A percentile compares a stretch with the other conserved stretches of the same genome.
Evolutionary conservation across 2,113 vertebrate species (phyloP).

Genomic region (Lethenteron reissneri): DNA sequence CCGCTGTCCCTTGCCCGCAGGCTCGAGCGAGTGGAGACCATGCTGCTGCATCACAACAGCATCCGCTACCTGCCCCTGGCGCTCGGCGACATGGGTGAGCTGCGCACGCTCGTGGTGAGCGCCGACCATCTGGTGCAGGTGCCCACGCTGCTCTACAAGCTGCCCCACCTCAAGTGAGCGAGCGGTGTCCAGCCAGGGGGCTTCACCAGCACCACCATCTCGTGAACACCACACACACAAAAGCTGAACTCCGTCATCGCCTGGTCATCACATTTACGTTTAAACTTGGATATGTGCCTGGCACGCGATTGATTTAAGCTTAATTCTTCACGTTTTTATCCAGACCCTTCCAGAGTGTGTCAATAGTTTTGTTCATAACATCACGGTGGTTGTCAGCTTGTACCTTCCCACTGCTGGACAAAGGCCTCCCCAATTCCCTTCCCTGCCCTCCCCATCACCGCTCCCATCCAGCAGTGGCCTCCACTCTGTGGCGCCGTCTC

Average conservation of each 20-base stretch:
- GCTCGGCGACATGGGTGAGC: slow-evolving; percentile 3
- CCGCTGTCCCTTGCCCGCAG: not conserved
- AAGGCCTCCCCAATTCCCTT: not conserved
- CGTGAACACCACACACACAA: no score
- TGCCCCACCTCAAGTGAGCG: not conserved
- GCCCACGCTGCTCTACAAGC: slow-evolving; percentile 3
- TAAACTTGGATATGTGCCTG: no score
- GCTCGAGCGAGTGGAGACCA: slow-evolving; percentile 4
- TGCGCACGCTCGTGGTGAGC: slow-evolving; percentile 1
- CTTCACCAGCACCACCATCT: no score
- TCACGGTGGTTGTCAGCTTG: no score
- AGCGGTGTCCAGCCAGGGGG: no score
- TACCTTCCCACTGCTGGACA: no score
- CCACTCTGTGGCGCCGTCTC: not conserved
- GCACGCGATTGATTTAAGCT: no score
- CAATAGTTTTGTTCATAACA: no score
- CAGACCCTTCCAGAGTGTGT: no score
- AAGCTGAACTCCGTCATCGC: no score
- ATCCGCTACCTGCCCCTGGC: slow-evolving; percentile 1
- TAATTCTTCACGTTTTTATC: no score
- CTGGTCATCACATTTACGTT: no score
- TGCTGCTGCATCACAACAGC: slow-evolving; percentile 2
- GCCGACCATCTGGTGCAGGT: not conserved
- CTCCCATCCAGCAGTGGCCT: not conserved
- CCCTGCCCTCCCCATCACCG: not conserved